A percentile compares a stretch with the other conserved stretches of the same genome.
Evolutionary conservation across 2,888 invertebrate species (phyloP).

Genomic region (Caenorhabditis afra): DNA sequence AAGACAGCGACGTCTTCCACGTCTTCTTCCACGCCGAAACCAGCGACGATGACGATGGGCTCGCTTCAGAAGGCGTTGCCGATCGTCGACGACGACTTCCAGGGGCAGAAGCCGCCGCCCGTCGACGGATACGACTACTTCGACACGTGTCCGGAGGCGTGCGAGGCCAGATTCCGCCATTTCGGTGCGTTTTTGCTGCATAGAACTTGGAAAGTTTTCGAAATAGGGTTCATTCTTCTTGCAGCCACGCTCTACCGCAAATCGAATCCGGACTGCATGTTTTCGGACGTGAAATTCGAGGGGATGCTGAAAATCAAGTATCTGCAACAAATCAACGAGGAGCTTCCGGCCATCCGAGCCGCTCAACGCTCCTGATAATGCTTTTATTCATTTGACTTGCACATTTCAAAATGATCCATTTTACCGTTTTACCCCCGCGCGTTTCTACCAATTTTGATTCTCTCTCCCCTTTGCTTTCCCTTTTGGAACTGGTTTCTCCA

Average conservation of each 20-base stretch:
- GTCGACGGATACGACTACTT: slow-evolving; percentile 40
- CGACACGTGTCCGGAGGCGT: slow-evolving; percentile 23
- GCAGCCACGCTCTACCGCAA: slow-evolving; percentile 27
- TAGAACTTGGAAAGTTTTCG: no score
- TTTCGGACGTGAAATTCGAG: slow-evolving; percentile 25
- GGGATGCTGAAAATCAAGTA: slow-evolving; percentile 37
- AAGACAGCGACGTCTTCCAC: no score
- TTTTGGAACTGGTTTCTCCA: no score
- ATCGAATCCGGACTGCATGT: slow-evolving; percentile 25
- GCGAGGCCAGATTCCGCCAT: slow-evolving; percentile 24
- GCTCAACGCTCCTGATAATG: not conserved
- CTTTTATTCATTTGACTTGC: no score
- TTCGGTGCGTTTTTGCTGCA: no score
- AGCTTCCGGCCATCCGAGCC: slow-evolving; percentile 20
- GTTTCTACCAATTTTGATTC: no score
- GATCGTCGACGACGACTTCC: not conserved
- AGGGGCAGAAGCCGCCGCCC: slow-evolving; percentile 23
- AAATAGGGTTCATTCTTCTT: no score
- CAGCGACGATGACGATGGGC: no score
- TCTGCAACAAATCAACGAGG: slow-evolving; percentile 27
- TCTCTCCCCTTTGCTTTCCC: no score
- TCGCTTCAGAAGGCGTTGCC: not conserved
- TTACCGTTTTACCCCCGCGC: no score
- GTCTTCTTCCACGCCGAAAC: no score
- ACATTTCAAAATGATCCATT: no score